These are phyloP conservation scores for Narcine bancroftii DNA, from an alignment of 2,113 vertebrate species.

Conservation along the genomic window DNA sequence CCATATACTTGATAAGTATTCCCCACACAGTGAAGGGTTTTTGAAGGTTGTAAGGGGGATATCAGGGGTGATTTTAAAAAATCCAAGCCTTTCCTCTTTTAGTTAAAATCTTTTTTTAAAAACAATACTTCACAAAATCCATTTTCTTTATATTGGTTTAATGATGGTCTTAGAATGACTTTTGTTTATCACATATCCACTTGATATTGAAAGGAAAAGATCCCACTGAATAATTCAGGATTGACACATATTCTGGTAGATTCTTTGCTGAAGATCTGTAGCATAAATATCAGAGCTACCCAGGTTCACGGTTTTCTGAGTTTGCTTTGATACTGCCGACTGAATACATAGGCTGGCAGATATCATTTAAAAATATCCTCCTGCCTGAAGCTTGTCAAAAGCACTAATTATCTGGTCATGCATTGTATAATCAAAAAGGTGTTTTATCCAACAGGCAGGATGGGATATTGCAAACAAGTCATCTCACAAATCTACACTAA, in stretches of 20 bases:
- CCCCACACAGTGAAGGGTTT: too few species aligned
- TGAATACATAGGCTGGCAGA: neutral
- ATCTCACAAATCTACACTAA: neutral
- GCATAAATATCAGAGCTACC: slow-evolving; percentile 15
- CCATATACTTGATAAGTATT: too few species aligned
- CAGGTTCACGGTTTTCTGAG: neutral
- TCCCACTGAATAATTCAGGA: neutral
- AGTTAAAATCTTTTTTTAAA: neutral
- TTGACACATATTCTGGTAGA: neutral
- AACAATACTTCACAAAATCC: neutral
- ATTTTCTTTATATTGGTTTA: neutral
- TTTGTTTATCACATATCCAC: neutral
- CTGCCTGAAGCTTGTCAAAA: neutral
- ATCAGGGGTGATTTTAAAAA: too few species aligned
- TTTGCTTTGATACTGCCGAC: neutral
- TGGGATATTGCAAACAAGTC: neutral
- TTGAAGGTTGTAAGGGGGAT: too few species aligned
- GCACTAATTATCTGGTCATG: neutral
- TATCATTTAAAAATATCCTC: neutral
- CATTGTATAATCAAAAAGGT: neutral
- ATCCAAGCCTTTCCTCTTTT: too few species aligned
- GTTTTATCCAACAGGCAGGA: neutral
- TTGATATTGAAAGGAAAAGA: neutral
- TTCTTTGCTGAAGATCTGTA: neutral
- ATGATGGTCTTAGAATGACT: neutral